A percentile compares a stretch with the other conserved stretches of the same genome.
Evolutionary conservation across 2,797 vertebrate genomes (phyloP).

Genomic region (Melanogrammus aeglefinus): DNA sequence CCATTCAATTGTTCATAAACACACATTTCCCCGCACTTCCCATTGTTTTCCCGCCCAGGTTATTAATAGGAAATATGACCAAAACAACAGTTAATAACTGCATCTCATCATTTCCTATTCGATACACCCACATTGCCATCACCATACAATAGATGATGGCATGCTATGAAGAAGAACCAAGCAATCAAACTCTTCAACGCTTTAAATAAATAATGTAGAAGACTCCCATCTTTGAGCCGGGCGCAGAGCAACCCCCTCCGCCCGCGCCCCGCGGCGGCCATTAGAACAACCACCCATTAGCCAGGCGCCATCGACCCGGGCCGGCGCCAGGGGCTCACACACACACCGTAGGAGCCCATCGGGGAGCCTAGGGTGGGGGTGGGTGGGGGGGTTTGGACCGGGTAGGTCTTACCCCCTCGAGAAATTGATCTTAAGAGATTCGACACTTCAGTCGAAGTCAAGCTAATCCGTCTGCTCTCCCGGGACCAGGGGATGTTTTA

Average conservation of each 20-base stretch:
- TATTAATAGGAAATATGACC: neutral
- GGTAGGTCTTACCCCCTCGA: neutral
- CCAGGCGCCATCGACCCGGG: conserved; percentile 58
- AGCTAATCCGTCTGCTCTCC: no score
- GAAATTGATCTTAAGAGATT: neutral
- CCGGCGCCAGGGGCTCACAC: conserved; percentile 37
- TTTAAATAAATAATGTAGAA: neutral
- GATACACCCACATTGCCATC: neutral
- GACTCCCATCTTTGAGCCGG: no score
- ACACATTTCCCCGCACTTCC: neutral
- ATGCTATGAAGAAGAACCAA: neutral
- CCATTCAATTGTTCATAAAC: no score
- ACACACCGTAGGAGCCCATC: conserved; percentile 41
- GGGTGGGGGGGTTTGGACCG: neutral
- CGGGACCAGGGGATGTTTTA: no score
- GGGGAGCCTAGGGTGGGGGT: conserved; percentile 33
- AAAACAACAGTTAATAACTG: neutral
- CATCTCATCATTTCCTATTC: neutral
- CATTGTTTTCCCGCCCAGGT: neutral
- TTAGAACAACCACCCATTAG: conserved; percentile 54
- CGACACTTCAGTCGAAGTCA: neutral
- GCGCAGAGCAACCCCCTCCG: neutral
- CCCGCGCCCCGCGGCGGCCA: neutral
- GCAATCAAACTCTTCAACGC: neutral
- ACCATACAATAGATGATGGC: neutral